Percentiles rank a stretch among this genome's conserved stretches.
These are phyloP conservation scores for Drosophila affinis DNA, from an alignment of 2,888 invertebrate species.

Conservation along the genomic window DNA sequence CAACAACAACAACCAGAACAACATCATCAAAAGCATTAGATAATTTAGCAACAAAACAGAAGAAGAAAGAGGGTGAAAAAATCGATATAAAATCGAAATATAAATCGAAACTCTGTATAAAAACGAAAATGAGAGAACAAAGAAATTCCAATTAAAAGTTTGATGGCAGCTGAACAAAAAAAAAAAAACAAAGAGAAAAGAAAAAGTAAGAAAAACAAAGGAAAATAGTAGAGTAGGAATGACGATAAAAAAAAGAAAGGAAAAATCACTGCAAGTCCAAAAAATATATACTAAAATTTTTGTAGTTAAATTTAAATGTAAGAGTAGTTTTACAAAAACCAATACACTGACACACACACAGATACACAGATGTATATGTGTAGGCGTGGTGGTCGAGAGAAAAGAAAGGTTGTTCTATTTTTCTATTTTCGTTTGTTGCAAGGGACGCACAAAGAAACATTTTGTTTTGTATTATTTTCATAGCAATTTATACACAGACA, in stretches of 20 bases:
- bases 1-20: conserved; percentile 65
- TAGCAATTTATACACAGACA: conserved; percentile 43
- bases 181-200: conserved; percentile 20
- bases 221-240: conserved; percentile 18
- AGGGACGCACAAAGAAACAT: conserved; percentile 19
- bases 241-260: conserved; percentile 7
- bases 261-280: conserved; percentile 68
- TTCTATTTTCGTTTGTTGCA: conserved; percentile 3
- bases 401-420: conserved; percentile 58
- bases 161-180: conserved; percentile 38
- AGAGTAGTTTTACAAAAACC: conserved; percentile 53
- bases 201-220: conserved; percentile 20
- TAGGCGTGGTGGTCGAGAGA: conserved; percentile 50
- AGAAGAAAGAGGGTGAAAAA: conserved; percentile 31
- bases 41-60: conserved; percentile 68
- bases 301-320: conserved; percentile 72
- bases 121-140: conserved; percentile 40
- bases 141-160: conserved; percentile 63
- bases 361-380: conserved; percentile 18
- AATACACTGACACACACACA: conserved; percentile 35
- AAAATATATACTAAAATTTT: conserved; percentile 64
- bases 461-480: conserved; percentile 33
- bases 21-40: conserved; percentile 78
- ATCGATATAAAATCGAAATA: neutral
- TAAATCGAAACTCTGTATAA: conserved; percentile 50